Evolutionary conservation across 2,113 vertebrate genomes (phyloP).

Genomic region (Pangasianodon gigas): DNA sequence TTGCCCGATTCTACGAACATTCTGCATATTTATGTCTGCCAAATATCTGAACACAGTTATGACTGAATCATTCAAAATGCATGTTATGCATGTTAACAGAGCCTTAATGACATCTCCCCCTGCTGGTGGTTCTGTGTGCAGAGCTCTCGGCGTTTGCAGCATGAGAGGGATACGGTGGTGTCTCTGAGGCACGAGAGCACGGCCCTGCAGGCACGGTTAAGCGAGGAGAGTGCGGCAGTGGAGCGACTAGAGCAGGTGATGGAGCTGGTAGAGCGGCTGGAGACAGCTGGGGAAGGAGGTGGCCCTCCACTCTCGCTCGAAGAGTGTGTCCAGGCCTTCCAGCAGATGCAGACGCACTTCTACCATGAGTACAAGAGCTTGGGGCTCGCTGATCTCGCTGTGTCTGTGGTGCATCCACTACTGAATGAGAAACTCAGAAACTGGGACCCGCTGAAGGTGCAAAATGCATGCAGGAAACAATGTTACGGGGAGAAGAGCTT

Average conservation of each 20-base stretch:
- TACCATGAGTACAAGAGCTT: constrained; percentile 92
- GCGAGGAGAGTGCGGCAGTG: constrained; percentile 78
- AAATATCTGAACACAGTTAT: background rate
- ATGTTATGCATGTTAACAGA: background rate
- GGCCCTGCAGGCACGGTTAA: constrained; percentile 79
- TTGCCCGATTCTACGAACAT: background rate
- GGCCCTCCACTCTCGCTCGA: constrained; percentile 72
- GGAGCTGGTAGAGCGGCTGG: constrained; percentile 87
- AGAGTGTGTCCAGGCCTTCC: constrained; percentile 87
- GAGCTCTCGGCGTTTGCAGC: constrained; percentile 91
- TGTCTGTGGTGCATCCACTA: constrained; percentile 89
- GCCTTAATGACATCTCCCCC: background rate
- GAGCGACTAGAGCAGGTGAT: constrained; percentile 86
- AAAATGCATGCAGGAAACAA: background rate
- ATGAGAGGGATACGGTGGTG: constrained; percentile 91
- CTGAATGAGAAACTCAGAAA: constrained; percentile 87
- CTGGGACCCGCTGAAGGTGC: constrained; percentile 93
- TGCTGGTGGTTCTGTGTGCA: constrained; percentile 53
- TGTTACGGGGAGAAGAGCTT: background rate
- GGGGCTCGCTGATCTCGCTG: constrained; percentile 86
- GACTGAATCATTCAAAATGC: background rate
- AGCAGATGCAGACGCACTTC: constrained; percentile 89
- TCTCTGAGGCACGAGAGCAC: constrained; percentile 87
- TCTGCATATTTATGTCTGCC: background rate
- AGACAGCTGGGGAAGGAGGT: constrained; percentile 70